Conservation (phyloP, 2,113 vertebrate genomes). For the Sprattus sprattus region DNA sequence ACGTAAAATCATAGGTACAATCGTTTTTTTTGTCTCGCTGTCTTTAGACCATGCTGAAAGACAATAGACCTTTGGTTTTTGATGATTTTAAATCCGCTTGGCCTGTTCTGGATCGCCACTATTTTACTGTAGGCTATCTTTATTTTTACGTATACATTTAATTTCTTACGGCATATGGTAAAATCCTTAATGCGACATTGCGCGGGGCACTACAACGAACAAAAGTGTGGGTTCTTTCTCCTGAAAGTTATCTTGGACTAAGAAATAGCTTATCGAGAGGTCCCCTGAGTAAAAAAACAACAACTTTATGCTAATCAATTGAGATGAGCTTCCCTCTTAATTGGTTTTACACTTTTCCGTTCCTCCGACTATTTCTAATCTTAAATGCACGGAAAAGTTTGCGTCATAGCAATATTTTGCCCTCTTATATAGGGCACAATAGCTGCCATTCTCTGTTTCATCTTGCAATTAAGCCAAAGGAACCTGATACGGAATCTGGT, state of each 20-base stretch:
- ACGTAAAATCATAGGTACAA: conserved; percentile 35
- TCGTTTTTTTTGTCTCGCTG: background rate
- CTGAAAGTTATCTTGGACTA: too few relatives aligned
- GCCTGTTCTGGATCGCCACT: background rate
- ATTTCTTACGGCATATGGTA: background rate
- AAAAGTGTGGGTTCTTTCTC: background rate
- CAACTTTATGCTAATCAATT: background rate
- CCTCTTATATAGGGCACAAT: conserved; percentile 11
- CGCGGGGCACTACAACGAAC: too few relatives aligned
- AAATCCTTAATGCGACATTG: background rate
- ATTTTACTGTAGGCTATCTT: too few relatives aligned
- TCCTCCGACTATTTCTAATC: background rate
- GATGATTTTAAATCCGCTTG: background rate
- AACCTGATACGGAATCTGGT: conserved; percentile 56
- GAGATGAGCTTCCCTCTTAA: background rate
- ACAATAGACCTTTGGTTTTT: background rate
- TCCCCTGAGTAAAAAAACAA: too few relatives aligned
- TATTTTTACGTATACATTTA: background rate
- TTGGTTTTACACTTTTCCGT: background rate
- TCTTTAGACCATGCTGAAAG: background rate
- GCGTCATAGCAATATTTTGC: background rate
- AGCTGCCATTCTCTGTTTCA: conserved; percentile 27
- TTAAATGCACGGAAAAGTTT: background rate
- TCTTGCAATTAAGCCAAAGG: conserved; percentile 48
- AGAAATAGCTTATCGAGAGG: background rate